Evolutionary conservation across 2,888 invertebrate species (phyloP), one percentile per base, ranked within the genome.

Genomic region (Copidosoma aretas): DNA sequence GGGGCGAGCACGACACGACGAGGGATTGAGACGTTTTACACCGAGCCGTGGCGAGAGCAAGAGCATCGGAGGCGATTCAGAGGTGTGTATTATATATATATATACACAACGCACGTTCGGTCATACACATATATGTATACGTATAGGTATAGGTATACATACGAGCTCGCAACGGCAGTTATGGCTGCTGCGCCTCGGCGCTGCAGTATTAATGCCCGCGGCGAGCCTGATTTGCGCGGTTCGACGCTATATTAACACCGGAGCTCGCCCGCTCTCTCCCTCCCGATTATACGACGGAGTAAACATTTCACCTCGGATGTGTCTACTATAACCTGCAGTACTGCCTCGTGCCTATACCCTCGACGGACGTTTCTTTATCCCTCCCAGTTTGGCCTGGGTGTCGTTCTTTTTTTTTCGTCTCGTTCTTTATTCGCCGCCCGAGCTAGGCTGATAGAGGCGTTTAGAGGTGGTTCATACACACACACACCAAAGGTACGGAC

Each of bases 21-120:
- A 46, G 57, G 73, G 74, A 75, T 76, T 74, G 73, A 76, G 73
- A 73, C 74, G 73, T 76, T 73, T 70, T 70, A 60, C 65, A 70
- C 54, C 17, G 46, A 25, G 60, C 15, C 39, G 24, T 60, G 53
- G 63, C 24, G 53, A 22, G 58, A 22, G 39, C 17, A 24, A 22
- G 56, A 22, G 24, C 21, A 2, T 14, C 24, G 25, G 56, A 32
- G 24, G 56, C 3, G 22, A 56, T 22, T 22, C 24, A 22, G 56
- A 17, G 25, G 17, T 10, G 25, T 14, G 15, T 1, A 15, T 4
- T 14, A 25, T 1, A 15, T 4, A 15, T 12, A 56, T 2, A 19
- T 52, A 52, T 52, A 52, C n/a, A 52, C 46, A 52, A 15, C 19
- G 3, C 1, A 5, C 17, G 49, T 17, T n/a, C 21, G 54, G 14